A percentile compares a stretch with the other conserved stretches of the same genome.
phyloP scores from a whole-genome alignment of 2,888 invertebrate genomes.

The Troides aeacus region DNA sequence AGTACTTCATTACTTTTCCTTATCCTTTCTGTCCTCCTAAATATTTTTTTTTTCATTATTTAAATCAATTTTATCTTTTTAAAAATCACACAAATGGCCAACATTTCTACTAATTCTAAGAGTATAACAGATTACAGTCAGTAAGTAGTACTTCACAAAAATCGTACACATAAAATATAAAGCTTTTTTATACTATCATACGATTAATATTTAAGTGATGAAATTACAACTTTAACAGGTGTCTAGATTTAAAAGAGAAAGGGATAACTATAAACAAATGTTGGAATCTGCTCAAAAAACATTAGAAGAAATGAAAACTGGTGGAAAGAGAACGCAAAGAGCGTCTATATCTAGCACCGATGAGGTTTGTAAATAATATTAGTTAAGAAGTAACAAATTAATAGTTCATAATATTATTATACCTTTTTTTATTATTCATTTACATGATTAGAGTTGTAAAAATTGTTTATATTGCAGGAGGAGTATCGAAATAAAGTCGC shows the following conservation, averaged over 20 bases:
- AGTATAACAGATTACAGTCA: no score
- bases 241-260: slow-evolving; percentile 90
- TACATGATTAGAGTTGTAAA: no score
- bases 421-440: not conserved
- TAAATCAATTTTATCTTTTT: no score
- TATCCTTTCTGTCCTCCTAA: no score
- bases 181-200: no score
- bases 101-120: no score
- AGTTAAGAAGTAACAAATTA: not conserved
- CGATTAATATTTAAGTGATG: no score
- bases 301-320: slow-evolving; percentile 86
- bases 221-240: slow-evolving; percentile 48
- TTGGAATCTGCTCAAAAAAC: slow-evolving; percentile 92
- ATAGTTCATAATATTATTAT: slow-evolving; percentile 5
- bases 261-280: slow-evolving; percentile 94
- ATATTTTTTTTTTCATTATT: no score
- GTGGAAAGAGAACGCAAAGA: slow-evolving; percentile 77
- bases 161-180: no score
- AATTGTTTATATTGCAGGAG: slow-evolving; percentile 65
- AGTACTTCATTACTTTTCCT: no score
- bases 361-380: slow-evolving; percentile 71
- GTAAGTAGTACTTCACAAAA: no score
- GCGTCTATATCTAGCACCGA: slow-evolving; percentile 86
- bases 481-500: slow-evolving; percentile 86
- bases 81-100: no score